Evolutionary conservation across 1,140 invertebrate species (phyloP).

Genomic region (Leptinotarsa texana): DNA sequence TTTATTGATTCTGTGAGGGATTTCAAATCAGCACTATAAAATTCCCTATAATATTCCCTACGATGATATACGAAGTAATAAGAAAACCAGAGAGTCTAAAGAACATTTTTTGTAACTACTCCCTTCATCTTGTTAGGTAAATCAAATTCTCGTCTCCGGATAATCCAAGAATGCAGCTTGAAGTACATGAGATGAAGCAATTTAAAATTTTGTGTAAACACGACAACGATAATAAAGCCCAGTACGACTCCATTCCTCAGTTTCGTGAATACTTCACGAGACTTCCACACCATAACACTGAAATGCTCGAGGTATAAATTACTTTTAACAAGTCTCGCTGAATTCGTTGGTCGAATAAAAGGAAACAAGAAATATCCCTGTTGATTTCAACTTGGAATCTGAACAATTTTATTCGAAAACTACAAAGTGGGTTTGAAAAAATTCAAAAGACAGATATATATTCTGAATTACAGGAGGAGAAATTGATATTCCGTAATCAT

Average conservation of each 20-base stretch:
- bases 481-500: too few relatives aligned
- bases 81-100: too few relatives aligned
- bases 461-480: too few relatives aligned
- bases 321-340: neutral
- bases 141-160: too few relatives aligned
- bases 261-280: neutral
- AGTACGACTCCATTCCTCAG: neutral
- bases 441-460: too few relatives aligned
- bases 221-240: neutral
- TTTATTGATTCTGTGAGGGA: too few relatives aligned
- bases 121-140: too few relatives aligned
- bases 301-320: neutral
- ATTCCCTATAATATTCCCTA: too few relatives aligned
- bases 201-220: neutral
- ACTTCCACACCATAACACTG: neutral
- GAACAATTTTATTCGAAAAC: neutral
- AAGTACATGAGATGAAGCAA: neutral
- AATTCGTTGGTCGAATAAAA: neutral
- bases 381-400: neutral
- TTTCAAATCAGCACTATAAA: too few relatives aligned
- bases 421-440: neutral
- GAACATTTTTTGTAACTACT: too few relatives aligned
- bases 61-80: too few relatives aligned
- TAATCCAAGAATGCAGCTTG: too few relatives aligned
- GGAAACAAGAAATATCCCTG: neutral